phyloP scores from a whole-genome alignment of 2,113 vertebrate species.

The Trogon melanurus region DNA sequence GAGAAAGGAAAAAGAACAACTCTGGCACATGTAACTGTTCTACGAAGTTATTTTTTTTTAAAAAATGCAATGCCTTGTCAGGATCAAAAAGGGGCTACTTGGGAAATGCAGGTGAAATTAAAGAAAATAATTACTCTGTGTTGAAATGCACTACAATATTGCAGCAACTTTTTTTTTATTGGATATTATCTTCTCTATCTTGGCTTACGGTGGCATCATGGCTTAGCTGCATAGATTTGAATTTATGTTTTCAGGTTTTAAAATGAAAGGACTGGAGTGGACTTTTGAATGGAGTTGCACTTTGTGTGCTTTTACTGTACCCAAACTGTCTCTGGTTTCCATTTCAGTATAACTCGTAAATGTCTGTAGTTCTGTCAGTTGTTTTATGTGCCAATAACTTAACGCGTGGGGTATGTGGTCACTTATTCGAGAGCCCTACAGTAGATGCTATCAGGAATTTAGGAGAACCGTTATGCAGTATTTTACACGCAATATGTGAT shows the following conservation, averaged over 20 bases:
- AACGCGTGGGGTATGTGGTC: background rate
- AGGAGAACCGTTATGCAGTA: background rate
- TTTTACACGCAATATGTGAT: background rate
- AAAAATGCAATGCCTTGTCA: background rate
- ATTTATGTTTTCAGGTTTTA: background rate
- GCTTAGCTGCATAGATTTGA: background rate
- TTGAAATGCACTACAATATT: accelerated
- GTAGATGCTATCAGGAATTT: background rate
- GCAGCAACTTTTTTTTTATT: background rate
- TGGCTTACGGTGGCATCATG: background rate
- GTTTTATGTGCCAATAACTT: background rate
- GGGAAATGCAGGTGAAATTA: background rate
- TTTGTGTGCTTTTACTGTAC: background rate
- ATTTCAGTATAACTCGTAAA: background rate
- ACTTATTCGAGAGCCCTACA: background rate
- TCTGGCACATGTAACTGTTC: background rate
- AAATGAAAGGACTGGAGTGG: background rate
- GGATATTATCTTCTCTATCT: background rate
- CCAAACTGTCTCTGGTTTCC: background rate
- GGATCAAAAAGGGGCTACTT: background rate
- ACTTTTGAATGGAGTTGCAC: background rate
- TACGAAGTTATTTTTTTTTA: background rate
- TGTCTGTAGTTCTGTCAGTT: background rate
- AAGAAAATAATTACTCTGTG: background rate
- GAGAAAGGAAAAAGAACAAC: background rate